These are phyloP conservation scores for Eupithecia exiguata DNA, from an alignment of 2,888 invertebrate species.

Conservation along the genomic window DNA sequence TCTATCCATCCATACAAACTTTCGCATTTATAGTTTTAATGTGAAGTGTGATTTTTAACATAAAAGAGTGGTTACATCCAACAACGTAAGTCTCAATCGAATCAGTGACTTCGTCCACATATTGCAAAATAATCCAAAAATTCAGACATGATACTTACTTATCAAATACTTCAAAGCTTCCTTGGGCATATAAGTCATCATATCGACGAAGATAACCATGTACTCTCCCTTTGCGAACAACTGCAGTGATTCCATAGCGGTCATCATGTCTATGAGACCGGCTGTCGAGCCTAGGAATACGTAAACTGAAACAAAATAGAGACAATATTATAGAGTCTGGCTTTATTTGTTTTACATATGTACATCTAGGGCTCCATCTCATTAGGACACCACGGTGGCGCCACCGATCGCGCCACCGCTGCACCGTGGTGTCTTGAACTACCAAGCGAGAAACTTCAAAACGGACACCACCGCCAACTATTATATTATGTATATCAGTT, in stretches of 20 bases:
- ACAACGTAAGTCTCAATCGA: background rate
- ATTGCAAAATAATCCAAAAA: background rate
- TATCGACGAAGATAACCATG: slow-evolving; percentile 97
- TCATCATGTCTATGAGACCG: slow-evolving; percentile 95
- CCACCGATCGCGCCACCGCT: too few species aligned
- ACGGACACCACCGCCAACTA: too few species aligned
- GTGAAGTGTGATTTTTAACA: too few species aligned
- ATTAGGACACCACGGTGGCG: too few species aligned
- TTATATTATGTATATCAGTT: too few species aligned
- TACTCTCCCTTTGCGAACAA: slow-evolving; percentile 96
- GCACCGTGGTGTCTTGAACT: too few species aligned
- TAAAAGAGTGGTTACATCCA: background rate
- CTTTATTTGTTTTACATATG: background rate
- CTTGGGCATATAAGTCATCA: slow-evolving; percentile 90
- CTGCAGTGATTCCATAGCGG: slow-evolving; percentile 94
- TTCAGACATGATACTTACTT: slow-evolving; percentile 84
- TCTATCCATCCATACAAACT: too few species aligned
- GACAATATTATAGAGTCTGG: slow-evolving; percentile 4
- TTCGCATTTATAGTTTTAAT: too few species aligned
- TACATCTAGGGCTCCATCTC: too few species aligned
- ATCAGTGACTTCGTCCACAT: background rate
- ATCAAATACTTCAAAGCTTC: slow-evolving; percentile 92
- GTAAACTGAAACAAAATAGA: slow-evolving; percentile 89
- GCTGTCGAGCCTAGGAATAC: slow-evolving; percentile 95
- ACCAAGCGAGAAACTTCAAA: too few species aligned